Percentiles rank a stretch among this genome's conserved stretches.
These are phyloP conservation scores for Trachops cirrhosus DNA, from an alignment of 2,797 vertebrate species.

Conservation along the genomic window DNA sequence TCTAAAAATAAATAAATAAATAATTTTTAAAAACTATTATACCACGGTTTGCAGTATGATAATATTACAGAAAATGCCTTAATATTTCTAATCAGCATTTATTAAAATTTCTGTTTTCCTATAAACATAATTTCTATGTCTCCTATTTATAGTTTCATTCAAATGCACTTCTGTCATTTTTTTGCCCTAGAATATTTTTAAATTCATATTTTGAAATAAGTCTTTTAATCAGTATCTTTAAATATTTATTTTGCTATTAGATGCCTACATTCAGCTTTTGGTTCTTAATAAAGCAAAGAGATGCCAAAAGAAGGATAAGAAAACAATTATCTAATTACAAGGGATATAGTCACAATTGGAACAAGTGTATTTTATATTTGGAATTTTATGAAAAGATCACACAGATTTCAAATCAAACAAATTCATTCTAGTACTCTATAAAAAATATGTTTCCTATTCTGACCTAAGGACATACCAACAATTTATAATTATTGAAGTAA, in stretches of 20 bases:
- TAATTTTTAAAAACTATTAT: background rate
- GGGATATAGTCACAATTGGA: background rate
- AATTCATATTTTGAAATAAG: background rate
- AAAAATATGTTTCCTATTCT: background rate
- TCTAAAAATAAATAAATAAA: background rate
- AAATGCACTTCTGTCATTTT: background rate
- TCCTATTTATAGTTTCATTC: background rate
- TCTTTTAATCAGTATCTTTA: background rate
- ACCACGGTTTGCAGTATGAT: background rate
- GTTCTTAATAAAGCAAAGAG: slow-evolving; percentile 11
- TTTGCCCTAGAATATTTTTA: background rate
- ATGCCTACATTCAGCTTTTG: background rate
- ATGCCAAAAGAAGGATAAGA: background rate
- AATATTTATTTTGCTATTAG: background rate
- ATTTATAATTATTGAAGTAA: slow-evolving; percentile 11
- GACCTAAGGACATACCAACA: background rate
- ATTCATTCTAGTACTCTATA: background rate
- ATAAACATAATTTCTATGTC: background rate
- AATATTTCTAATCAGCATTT: slow-evolving; percentile 14
- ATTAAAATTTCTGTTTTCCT: background rate
- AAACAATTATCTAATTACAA: background rate
- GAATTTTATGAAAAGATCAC: background rate
- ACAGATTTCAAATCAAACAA: slow-evolving; percentile 21
- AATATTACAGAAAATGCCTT: background rate
- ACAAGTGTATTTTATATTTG: background rate